Conservation (phyloP, 2,888 invertebrate species). For the Catonia carolina region DNA sequence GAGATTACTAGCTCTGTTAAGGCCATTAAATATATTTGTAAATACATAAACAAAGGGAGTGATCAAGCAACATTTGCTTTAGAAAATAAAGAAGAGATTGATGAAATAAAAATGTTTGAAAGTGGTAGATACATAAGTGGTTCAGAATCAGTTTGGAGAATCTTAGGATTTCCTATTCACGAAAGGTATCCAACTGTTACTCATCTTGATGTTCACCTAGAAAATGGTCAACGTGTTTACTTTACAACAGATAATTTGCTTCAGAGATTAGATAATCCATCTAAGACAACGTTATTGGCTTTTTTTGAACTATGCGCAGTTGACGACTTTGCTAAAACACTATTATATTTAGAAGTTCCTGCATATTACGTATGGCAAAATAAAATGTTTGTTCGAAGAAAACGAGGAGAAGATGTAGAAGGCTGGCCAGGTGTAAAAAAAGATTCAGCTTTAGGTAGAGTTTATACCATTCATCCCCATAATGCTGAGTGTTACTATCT, state of each 20-base stretch:
- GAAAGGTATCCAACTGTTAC: no score
- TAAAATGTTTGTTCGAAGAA: slow-evolving; percentile 27
- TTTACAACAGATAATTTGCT: slow-evolving; percentile 30
- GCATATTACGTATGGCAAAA: slow-evolving; percentile 31
- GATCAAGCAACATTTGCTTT: no score
- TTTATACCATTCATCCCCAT: slow-evolving; percentile 35
- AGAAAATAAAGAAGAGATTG: slow-evolving; percentile 39
- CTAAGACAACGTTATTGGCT: slow-evolving; percentile 30
- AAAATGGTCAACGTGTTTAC: no score
- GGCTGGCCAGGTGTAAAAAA: slow-evolving; percentile 31
- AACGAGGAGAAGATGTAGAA: slow-evolving; percentile 23
- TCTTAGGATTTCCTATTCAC: slow-evolving; percentile 37
- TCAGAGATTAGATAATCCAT: slow-evolving; percentile 12
- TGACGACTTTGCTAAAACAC: slow-evolving; percentile 26
- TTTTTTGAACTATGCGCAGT: slow-evolving; percentile 31
- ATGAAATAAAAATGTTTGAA: slow-evolving; percentile 35
- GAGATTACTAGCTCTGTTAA: slow-evolving; percentile 42
- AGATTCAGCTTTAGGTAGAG: slow-evolving; percentile 29
- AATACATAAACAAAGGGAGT: no score
- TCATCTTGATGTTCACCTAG: slow-evolving; percentile 36
- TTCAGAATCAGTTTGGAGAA: slow-evolving; percentile 37
- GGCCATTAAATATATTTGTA: slow-evolving; percentile 41
- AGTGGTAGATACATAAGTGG: slow-evolving; percentile 35
- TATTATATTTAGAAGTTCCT: slow-evolving; percentile 32
- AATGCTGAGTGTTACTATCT: slow-evolving; percentile 34